Base-by-base conservation (phyloP, 2,797 vertebrate genomes). In the Sebastes taczanowskii region DNA sequence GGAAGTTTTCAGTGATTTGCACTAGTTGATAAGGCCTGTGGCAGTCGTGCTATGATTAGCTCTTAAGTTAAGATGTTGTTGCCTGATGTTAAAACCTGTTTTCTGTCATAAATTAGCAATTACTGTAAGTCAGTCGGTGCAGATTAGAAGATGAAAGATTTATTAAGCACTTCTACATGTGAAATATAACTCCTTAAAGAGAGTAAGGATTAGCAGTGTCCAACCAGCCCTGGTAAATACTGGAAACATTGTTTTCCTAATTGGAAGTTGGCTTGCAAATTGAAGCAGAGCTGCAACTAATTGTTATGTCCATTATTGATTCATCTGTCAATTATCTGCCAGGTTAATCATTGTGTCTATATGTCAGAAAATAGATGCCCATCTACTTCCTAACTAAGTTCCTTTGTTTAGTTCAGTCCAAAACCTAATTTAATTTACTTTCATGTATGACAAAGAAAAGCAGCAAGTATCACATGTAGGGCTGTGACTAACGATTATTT, bases 121-220 rank as follows among this genome's bases (percentile, higher is more conserved):
- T 42, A 42, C 38, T 42, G 38, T 14, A 11, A 53, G 5, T 27
- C 65, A 53, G 5, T 35, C n/a, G 38, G 18, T 29, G 49, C 18
- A 61, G 49, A 80, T 65, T 46, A 62, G 20, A 84, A 53, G 63
- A 60, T 75, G 67, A 61, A 84, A 58, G 68, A 29, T n/a, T 34
- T 35, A 79, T 72, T 9, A 32, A 49, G 3, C 25, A 7, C 52
- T 35, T 5, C 53, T 55, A 29, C 55, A 38, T 67, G 49, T 68
- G 42, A 65, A 53, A 46, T 65, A 66, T 73, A 77, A 81, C 60
- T 83, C 49, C 55, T 30, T 79, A 77, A 73, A 68, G 27, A 75
- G 80, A 83, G 86, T 80, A 80, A 38, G 71, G 80, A 78, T 89
- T 83, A 86, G 59, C 10, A 67, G 8, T 61, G 77, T 73, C 46